Percentiles rank a stretch among this genome's conserved stretches.
phyloP scores from a whole-genome alignment of 2,113 vertebrate species.

The Todiramphus saurophagus region DNA sequence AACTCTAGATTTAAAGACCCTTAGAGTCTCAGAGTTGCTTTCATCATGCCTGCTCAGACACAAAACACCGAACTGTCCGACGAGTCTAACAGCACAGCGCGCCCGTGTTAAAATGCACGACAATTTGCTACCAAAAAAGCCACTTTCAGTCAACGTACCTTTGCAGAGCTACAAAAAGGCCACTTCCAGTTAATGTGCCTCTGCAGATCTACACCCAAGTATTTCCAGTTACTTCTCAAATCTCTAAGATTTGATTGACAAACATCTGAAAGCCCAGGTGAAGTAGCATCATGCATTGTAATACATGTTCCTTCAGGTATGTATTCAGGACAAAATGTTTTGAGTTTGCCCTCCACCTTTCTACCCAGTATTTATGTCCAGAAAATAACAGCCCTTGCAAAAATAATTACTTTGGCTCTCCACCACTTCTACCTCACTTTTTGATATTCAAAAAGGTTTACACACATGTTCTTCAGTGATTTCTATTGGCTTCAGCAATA shows the following conservation, averaged over 20 bases:
- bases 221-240: neutral
- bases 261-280: neutral
- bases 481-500: neutral
- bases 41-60: neutral
- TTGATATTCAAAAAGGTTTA: slow-evolving; percentile 52
- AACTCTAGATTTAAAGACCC: slow-evolving; percentile 30
- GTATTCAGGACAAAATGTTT: neutral
- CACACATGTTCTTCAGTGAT: neutral
- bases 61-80: neutral
- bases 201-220: neutral
- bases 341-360: slow-evolving; percentile 14
- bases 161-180: neutral
- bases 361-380: neutral
- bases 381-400: slow-evolving; percentile 27
- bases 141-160: neutral
- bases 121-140: neutral
- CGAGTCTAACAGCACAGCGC: neutral
- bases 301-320: neutral
- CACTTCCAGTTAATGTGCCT: neutral
- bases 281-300: neutral
- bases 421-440: slow-evolving; percentile 28
- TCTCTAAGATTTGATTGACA: neutral
- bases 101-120: neutral
- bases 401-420: slow-evolving; percentile 52
- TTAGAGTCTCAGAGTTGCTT: neutral